These are phyloP conservation scores for Paraplagusia blochii DNA, from an alignment of 2,113 vertebrate species.

Conservation along the genomic window DNA sequence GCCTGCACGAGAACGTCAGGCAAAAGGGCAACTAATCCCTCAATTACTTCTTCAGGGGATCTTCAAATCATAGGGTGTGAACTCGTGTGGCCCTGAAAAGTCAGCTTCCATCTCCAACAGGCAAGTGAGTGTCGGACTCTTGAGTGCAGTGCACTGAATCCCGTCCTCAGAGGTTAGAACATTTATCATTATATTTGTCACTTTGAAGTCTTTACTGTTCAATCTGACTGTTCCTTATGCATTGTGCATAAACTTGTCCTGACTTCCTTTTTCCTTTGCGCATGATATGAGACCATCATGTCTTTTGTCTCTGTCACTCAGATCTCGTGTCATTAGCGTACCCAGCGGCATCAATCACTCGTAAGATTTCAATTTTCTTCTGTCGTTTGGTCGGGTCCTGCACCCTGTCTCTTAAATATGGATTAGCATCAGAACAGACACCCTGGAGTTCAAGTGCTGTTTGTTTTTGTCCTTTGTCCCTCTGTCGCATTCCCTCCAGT, in stretches of 20 bases:
- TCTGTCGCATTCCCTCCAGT: constrained; percentile 13
- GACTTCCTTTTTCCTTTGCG: constrained; percentile 8
- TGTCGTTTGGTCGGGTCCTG: neutral
- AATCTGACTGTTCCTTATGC: constrained; percentile 1
- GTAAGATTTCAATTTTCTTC: constrained; percentile 32
- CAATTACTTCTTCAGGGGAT: constrained; percentile 14
- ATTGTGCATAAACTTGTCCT: neutral
- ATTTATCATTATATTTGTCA: neutral
- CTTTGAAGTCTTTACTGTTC: neutral
- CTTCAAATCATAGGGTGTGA: neutral
- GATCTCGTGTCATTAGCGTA: constrained; percentile 52
- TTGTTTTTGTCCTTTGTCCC: constrained; percentile 2
- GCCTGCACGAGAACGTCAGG: constrained; percentile 2
- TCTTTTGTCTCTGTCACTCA: constrained; percentile 46
- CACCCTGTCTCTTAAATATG: constrained; percentile 20
- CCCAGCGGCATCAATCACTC: constrained; percentile 33
- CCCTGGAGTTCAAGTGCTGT: constrained; percentile 50
- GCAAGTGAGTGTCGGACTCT: constrained; percentile 14
- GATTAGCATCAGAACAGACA: constrained; percentile 40
- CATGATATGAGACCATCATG: constrained; percentile 58
- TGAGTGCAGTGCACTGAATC: neutral
- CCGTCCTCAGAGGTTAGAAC: constrained; percentile 8
- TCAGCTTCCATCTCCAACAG: neutral
- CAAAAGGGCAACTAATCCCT: constrained; percentile 18
- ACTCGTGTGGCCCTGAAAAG: neutral